phyloP scores from a whole-genome alignment of 2,888 invertebrate genomes.

The Gasteruption jaculator region DNA sequence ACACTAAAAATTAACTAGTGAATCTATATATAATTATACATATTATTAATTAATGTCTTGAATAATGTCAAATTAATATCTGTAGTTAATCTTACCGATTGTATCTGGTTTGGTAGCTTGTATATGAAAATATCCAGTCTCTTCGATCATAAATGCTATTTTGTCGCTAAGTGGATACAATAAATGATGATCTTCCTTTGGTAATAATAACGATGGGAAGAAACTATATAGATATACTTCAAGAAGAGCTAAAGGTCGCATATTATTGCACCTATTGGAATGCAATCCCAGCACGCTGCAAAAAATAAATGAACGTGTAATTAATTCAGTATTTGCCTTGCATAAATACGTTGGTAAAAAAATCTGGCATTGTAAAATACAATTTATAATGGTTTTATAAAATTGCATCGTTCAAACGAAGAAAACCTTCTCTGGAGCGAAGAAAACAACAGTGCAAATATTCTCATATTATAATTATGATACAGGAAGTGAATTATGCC shows the following conservation, averaged over 20 bases:
- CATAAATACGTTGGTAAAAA: not conserved
- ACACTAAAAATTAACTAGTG: slow-evolving; percentile 56
- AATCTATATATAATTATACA: not conserved
- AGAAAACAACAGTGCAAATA: too few relatives aligned
- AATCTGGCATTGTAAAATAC: not conserved
- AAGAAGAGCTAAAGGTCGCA: slow-evolving; percentile 24
- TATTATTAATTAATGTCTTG: not conserved
- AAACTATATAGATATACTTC: slow-evolving; percentile 32
- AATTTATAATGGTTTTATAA: too few relatives aligned
- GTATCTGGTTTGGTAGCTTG: slow-evolving; percentile 75
- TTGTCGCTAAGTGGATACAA: slow-evolving; percentile 36
- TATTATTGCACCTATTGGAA: slow-evolving; percentile 50
- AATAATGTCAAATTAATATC: too few relatives aligned
- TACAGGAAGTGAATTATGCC: too few relatives aligned
- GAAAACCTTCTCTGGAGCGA: too few relatives aligned
- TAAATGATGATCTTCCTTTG: slow-evolving; percentile 29
- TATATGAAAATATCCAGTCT: slow-evolving; percentile 51
- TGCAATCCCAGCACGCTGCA: slow-evolving; percentile 55
- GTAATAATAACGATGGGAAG: slow-evolving; percentile 35
- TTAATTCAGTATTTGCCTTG: too few relatives aligned
- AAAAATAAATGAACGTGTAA: too few relatives aligned
- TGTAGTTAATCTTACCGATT: slow-evolving; percentile 59
- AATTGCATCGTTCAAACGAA: too few relatives aligned
- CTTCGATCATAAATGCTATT: slow-evolving; percentile 27
- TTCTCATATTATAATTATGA: too few relatives aligned